These are phyloP conservation scores for Hyaena hyaena DNA, from an alignment of 2,113 vertebrate genomes.

Conservation along the genomic window DNA sequence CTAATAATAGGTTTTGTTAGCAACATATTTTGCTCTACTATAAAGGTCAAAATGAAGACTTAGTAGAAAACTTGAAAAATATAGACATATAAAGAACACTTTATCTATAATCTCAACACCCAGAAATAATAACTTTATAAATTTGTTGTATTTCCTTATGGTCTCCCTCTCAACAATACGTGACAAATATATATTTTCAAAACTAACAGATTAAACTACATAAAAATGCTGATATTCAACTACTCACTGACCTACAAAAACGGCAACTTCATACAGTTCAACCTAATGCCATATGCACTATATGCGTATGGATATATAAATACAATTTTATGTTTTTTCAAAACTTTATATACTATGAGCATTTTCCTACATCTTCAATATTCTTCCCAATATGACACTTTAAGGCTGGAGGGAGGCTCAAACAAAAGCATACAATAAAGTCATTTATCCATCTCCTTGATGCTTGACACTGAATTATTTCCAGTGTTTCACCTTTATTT, in stretches of 20 bases:
- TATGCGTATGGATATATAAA: not conserved
- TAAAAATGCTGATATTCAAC: not conserved
- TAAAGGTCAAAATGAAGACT: not conserved
- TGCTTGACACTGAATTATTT: conserved; percentile 28
- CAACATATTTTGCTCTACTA: not conserved
- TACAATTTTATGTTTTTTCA: not conserved
- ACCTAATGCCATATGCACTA: not conserved
- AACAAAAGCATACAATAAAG: not conserved
- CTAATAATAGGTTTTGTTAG: not conserved
- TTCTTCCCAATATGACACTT: not conserved
- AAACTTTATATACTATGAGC: not conserved
- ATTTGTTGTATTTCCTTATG: not conserved
- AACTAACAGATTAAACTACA: not conserved
- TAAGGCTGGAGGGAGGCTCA: not conserved
- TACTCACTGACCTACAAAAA: not conserved
- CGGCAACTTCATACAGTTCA: not conserved
- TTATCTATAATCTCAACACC: conserved; percentile 17
- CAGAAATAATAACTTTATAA: not conserved
- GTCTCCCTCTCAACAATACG: not conserved
- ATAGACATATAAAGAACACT: not conserved
- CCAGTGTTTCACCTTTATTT: not conserved
- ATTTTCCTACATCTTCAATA: not conserved
- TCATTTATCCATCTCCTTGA: not conserved
- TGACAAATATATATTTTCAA: not conserved
- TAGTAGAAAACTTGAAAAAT: not conserved